Base-by-base conservation (phyloP, 2,113 vertebrate genomes). In the Pseudorectes ferrugineus region DNA sequence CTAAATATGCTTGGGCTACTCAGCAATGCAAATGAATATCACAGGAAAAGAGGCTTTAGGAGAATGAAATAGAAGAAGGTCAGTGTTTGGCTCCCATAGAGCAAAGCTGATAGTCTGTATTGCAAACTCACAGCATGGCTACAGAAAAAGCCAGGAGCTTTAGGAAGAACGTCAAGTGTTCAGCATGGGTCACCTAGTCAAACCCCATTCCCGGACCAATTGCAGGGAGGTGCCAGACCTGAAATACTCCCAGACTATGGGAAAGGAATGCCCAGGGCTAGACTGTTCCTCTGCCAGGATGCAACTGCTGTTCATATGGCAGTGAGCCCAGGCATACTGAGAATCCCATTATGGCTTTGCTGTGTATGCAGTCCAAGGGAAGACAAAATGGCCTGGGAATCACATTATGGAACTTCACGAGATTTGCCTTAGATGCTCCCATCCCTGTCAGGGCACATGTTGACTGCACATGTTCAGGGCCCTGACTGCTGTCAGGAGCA, bases 391-490 rank as follows among this genome's bases (percentile, higher is more conserved):
- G 54, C 42, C 85, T 95, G 92, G 45, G 38, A 94, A 90, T 92
- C 71, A 33, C 75, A 93, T 96, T 83, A 94, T 85, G 75, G 90
- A 89, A 68, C 54, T 85, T 79, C 42, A 57, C 0, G 1, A 85
- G 29, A 63, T 90, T 90, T 96, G 88, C 75, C 90, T 95, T 57
- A 96, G 82, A 92, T 96, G 90, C 92, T 92, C 93, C 88, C 74
- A 35, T 57, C 42, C 31, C 40, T 25, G 58, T 78, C 31, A 45
- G 80, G 72, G 36, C 59, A 88, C 22, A 43, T 40, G 62, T 43
- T 3, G 28, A 16, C 59, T 77, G 76, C 43, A 19, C 38, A 48
- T 14, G 1, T n/a, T 70, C 65, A 18, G 2, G 11, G 59, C 24
- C 18, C 33, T 73, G 82, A 17, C 17, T 0, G 7, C 19, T 16